Evolutionary conservation across 1,140 invertebrate genomes (phyloP).

Genomic region (Radopholus similis): DNA sequence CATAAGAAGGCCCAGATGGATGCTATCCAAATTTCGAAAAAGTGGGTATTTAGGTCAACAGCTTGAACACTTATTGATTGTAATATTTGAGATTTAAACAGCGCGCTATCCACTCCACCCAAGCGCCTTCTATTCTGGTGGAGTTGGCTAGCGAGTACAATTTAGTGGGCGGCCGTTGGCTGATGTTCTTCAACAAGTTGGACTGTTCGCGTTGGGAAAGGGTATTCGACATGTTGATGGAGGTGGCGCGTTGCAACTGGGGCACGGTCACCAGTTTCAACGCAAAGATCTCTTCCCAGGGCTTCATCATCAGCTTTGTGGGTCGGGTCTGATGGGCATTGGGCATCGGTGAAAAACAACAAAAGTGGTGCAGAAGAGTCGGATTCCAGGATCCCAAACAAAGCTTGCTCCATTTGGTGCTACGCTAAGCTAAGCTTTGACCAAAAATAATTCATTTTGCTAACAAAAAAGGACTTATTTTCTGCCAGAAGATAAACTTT

Average conservation of each 20-base stretch:
- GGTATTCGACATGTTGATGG: conserved; percentile 2
- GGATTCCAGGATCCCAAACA: background rate
- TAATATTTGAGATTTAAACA: conserved; percentile 6
- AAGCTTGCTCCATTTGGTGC: background rate
- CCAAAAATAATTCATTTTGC: background rate
- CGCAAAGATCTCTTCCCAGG: conserved; percentile 3
- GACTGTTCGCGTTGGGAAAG: background rate
- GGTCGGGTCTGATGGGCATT: background rate
- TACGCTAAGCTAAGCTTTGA: background rate
- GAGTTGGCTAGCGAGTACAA: conserved; percentile 8
- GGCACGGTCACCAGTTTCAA: conserved; percentile 7
- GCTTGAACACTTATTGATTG: background rate
- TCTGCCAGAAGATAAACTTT: background rate
- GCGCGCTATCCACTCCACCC: background rate
- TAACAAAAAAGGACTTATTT: too few species aligned
- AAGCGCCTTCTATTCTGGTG: background rate
- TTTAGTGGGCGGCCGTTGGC: conserved; percentile 8
- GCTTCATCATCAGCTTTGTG: conserved; percentile 16
- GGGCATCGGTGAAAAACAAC: background rate
- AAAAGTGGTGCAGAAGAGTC: background rate
- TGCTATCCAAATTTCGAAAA: background rate
- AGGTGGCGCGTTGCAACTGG: conserved; percentile 6
- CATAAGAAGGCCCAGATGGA: background rate
- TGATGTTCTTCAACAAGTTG: conserved; percentile 18
- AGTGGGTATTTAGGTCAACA: background rate